Conservation (phyloP, 2,113 vertebrate genomes). For the Dicentrarchus labrax region DNA sequence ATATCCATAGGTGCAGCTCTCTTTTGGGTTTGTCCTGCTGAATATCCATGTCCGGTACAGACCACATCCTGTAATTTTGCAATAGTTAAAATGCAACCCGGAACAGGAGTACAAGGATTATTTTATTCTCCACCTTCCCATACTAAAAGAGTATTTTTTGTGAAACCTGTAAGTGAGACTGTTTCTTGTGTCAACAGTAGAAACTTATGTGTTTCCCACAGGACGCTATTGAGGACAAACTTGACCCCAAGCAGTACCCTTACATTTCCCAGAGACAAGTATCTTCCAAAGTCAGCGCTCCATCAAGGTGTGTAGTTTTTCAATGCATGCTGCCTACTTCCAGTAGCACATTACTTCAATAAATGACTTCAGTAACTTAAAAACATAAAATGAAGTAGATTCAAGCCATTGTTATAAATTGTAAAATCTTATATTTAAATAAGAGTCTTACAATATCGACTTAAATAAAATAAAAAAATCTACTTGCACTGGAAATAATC, state of each 20-base stretch:
- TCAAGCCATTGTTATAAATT: no score
- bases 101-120: not conserved
- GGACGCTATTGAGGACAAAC: conserved; percentile 98
- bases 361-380: not conserved
- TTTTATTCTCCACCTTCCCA: not conserved
- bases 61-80: not conserved
- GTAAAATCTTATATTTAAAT: not conserved
- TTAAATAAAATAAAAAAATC: not conserved
- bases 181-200: not conserved
- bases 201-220: conserved; percentile 57
- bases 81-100: not conserved
- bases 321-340: not conserved
- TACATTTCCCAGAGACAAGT: conserved; percentile 96
- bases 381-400: no score
- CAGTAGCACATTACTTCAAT: not conserved
- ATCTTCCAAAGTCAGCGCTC: conserved; percentile 91
- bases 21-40: no score
- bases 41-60: no score
- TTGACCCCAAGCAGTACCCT: conserved; percentile 95
- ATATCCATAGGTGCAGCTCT: no score
- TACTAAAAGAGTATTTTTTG: not conserved
- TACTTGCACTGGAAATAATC: not conserved
- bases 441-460: not conserved
- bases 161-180: not conserved
- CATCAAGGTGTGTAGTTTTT: conserved; percentile 88